Percentiles rank a stretch among this genome's conserved stretches.
Evolutionary conservation across 2,113 vertebrate species (phyloP).

Genomic region (Sinocyclocheilus anshuiensis): DNA sequence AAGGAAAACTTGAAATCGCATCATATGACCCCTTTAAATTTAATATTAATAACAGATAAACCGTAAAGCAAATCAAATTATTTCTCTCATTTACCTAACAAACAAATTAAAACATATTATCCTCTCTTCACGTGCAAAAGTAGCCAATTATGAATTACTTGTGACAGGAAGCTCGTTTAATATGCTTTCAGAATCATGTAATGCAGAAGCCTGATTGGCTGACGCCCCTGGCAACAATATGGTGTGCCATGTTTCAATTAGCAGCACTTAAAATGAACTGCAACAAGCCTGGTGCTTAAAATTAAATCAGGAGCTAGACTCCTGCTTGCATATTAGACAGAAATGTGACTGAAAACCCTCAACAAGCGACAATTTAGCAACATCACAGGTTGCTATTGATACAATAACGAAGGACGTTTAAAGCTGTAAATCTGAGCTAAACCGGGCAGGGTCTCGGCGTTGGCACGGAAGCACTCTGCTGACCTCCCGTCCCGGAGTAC

Average conservation of each 20-base stretch:
- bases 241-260: neutral
- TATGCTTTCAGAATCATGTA: constrained; percentile 41
- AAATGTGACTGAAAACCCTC: neutral
- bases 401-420: neutral
- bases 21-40: neutral
- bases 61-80: neutral
- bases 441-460: neutral
- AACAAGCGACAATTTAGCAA: neutral
- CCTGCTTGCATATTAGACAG: neutral
- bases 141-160: constrained; percentile 39
- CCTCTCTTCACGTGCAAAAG: constrained; percentile 9
- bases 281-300: neutral
- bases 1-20: too few relatives aligned
- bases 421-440: neutral
- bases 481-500: neutral
- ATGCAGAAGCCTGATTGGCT: constrained; percentile 50
- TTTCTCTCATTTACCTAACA: constrained; percentile 14
- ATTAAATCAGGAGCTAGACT: neutral
- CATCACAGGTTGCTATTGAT: neutral
- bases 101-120: neutral
- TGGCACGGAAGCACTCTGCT: neutral
- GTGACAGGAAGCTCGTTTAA: constrained; percentile 36
- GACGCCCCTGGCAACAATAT: constrained; percentile 50
- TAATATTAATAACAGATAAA: constrained; percentile 1
- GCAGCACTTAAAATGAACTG: neutral